A percentile compares a stretch with the other conserved stretches of the same genome.
Evolutionary conservation across 2,113 vertebrate genomes (phyloP).

Genomic region (Neoarius graeffei): DNA sequence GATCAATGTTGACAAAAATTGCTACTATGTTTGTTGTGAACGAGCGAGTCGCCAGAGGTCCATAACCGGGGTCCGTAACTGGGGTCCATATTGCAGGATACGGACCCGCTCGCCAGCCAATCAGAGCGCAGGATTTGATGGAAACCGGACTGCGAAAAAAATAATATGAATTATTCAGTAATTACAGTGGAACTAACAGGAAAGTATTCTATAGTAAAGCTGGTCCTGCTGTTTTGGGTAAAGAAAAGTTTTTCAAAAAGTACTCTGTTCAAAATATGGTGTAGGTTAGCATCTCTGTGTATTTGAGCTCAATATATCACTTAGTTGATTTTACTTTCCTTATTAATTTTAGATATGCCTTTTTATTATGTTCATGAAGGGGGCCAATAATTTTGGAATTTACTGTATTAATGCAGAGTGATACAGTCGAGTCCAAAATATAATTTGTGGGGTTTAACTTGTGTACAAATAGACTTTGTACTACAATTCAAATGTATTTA

Average conservation of each 20-base stretch:
- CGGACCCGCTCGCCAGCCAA: too few relatives aligned
- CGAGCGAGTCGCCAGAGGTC: too few relatives aligned
- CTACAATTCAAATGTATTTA: too few relatives aligned
- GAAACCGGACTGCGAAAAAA: too few relatives aligned
- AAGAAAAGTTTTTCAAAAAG: neutral
- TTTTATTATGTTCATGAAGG: neutral
- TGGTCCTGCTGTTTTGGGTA: neutral
- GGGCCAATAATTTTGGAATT: neutral
- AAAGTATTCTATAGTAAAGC: neutral
- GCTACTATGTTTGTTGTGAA: too few relatives aligned
- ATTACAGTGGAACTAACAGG: neutral
- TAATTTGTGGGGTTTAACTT: neutral
- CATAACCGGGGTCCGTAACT: too few relatives aligned
- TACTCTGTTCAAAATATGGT: too few relatives aligned
- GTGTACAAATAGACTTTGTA: too few relatives aligned
- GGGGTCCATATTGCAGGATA: too few relatives aligned
- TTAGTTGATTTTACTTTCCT: neutral
- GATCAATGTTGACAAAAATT: too few relatives aligned
- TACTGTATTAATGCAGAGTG: neutral
- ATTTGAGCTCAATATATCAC: neutral
- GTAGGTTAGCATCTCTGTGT: neutral
- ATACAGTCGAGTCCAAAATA: neutral
- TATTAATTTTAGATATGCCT: neutral
- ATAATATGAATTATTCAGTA: neutral
- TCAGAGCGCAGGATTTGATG: too few relatives aligned